Conservation (phyloP, 2,797 vertebrate species). For the Australoheros facetus region DNA sequence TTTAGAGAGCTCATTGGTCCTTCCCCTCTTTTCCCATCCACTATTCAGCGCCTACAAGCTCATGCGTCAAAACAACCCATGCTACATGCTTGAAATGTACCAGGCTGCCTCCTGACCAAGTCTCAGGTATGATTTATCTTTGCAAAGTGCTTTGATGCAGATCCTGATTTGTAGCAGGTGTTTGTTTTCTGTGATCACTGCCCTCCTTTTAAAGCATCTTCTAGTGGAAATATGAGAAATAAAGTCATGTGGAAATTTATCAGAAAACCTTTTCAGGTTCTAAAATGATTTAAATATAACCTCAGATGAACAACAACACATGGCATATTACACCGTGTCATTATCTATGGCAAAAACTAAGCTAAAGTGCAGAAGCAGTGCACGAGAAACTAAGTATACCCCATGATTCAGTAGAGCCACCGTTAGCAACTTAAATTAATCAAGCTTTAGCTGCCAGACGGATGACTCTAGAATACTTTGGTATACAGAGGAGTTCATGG, state of each 20-base stretch:
- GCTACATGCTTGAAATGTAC: slow-evolving; percentile 4
- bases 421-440: not conserved
- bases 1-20: slow-evolving; percentile 33
- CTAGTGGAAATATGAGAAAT: not conserved
- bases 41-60: slow-evolving; percentile 14
- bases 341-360: not conserved
- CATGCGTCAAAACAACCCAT: slow-evolving; percentile 24
- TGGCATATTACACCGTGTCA: not conserved
- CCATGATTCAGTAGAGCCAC: not conserved
- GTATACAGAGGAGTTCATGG: not conserved
- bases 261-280: not conserved
- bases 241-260: not conserved
- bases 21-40: slow-evolving; percentile 14
- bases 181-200: not conserved
- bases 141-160: not conserved
- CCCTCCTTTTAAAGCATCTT: not conserved
- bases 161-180: not conserved
- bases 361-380: not conserved
- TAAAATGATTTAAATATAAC: not conserved
- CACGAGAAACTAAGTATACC: no score
- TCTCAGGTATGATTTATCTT: slow-evolving; percentile 11
- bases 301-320: not conserved
- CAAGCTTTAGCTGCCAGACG: no score
- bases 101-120: slow-evolving; percentile 2
- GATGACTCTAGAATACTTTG: not conserved